These are phyloP conservation scores for Metallyticus violacea DNA, from an alignment of 2,888 invertebrate genomes.

Conservation along the genomic window DNA sequence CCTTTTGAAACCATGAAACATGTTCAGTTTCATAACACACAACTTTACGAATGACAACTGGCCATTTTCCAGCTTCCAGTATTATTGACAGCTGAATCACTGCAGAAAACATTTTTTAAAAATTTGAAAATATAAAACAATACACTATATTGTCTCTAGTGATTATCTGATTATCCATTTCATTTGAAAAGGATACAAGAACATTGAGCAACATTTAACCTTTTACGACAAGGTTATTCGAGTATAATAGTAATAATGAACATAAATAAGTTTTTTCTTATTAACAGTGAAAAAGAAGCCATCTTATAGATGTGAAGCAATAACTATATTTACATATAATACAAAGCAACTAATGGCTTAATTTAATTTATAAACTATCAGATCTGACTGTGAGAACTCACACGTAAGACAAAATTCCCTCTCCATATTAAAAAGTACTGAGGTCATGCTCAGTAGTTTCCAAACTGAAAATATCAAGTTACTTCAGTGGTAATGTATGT, in stretches of 20 bases:
- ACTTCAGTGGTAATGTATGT: background rate
- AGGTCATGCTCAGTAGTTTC: background rate
- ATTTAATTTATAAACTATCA: slow-evolving; percentile 15
- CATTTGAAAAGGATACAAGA: slow-evolving; percentile 10
- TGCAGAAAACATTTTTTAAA: background rate
- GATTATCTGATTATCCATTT: background rate
- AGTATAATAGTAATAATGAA: slow-evolving; percentile 22
- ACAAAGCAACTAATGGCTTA: slow-evolving; percentile 12
- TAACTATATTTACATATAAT: slow-evolving; percentile 15
- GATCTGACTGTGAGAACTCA: slow-evolving; percentile 13
- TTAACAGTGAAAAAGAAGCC: slow-evolving; percentile 30
- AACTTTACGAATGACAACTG: background rate
- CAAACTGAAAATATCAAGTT: background rate
- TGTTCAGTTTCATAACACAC: background rate
- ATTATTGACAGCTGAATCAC: background rate
- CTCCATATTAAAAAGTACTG: background rate
- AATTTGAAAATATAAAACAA: background rate
- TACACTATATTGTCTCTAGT: background rate
- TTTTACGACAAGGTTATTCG: slow-evolving; percentile 16
- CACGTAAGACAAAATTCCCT: background rate
- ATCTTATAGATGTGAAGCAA: slow-evolving; percentile 24
- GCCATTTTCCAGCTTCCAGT: background rate
- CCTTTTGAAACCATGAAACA: background rate
- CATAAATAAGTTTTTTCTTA: slow-evolving; percentile 20
- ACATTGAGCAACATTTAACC: slow-evolving; percentile 28